Percentiles rank a stretch among this genome's conserved stretches.
Conservation (phyloP, 2,113 vertebrate genomes). For the Etheostoma spectabile region DNA sequence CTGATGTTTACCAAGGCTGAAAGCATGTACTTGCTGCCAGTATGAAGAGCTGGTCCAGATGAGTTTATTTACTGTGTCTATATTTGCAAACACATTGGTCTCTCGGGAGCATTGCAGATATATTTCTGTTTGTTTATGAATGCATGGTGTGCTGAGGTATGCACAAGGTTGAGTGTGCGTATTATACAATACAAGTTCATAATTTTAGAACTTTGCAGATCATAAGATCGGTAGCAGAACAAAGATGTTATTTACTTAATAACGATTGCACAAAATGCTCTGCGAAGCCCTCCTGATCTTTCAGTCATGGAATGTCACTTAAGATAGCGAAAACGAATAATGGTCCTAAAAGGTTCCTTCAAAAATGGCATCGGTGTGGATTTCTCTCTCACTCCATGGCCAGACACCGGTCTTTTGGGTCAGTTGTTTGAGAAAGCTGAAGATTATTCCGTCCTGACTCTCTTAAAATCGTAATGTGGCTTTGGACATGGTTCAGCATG, state of each 20-base stretch:
- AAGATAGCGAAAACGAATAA: neutral
- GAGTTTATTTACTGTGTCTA: slow-evolving; percentile 50
- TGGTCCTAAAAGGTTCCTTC: neutral
- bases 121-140: slow-evolving; percentile 51
- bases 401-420: neutral
- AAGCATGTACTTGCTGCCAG: slow-evolving; percentile 40
- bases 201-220: neutral
- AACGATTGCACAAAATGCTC: neutral
- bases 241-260: neutral
- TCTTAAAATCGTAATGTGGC: neutral
- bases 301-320: neutral
- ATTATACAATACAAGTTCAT: neutral
- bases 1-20: slow-evolving; percentile 72
- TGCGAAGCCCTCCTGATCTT: neutral
- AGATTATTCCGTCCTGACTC: neutral
- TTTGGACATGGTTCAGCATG: slow-evolving; percentile 5
- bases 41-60: slow-evolving; percentile 33
- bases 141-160: neutral
- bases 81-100: slow-evolving; percentile 52
- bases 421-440: neutral
- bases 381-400: neutral
- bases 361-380: neutral
- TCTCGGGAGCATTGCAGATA: slow-evolving; percentile 22
- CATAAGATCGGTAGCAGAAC: neutral
- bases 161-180: neutral